These are phyloP conservation scores for Cryptomyrus ogoouensis DNA, from an alignment of 2,113 vertebrate genomes.

Conservation along the genomic window DNA sequence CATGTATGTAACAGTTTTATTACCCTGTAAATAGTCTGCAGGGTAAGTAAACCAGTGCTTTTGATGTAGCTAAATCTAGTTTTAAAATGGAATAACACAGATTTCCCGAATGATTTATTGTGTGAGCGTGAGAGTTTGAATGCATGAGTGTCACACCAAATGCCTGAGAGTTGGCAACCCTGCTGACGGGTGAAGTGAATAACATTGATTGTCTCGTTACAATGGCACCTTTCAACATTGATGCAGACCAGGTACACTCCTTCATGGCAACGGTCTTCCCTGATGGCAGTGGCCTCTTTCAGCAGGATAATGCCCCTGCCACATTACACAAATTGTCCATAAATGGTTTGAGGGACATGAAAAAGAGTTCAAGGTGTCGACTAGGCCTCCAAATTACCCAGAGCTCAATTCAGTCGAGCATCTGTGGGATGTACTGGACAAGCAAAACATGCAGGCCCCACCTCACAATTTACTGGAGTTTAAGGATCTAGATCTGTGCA, in stretches of 20 bases:
- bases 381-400: not conserved
- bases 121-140: not conserved
- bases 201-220: not conserved
- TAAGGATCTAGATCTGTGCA: not conserved
- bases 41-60: not conserved
- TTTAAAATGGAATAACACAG: not conserved
- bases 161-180: not conserved
- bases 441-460: not conserved
- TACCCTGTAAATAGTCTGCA: not conserved
- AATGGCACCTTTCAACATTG: not conserved
- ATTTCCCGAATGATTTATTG: not conserved
- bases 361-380: not conserved
- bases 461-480: not conserved
- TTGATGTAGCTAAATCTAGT: not conserved
- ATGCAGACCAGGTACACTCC: not conserved
- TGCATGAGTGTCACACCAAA: not conserved
- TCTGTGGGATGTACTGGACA: not conserved
- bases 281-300: not conserved
- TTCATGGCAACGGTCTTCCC: not conserved
- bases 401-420: not conserved
- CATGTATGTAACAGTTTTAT: not conserved
- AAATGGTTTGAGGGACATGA: not conserved
- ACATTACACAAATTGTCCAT: not conserved
- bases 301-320: not conserved
- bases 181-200: not conserved